Evolutionary conservation across 2,888 invertebrate genomes (phyloP).

Genomic region (Perizoma flavofasciatum): DNA sequence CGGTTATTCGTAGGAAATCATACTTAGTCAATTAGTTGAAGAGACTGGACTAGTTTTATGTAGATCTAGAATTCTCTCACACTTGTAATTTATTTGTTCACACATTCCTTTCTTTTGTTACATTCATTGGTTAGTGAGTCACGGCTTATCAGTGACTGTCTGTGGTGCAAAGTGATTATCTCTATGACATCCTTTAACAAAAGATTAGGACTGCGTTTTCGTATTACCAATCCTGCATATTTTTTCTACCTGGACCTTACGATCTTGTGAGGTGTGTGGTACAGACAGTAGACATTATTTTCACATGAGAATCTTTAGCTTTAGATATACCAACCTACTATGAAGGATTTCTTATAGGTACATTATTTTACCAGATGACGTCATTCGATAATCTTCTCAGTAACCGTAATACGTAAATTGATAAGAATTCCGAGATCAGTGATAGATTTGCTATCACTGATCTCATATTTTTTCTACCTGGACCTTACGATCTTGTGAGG

Average conservation of each 20-base stretch:
- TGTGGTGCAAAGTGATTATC: conserved; percentile 29
- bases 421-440: conserved; percentile 27
- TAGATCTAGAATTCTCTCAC: conserved; percentile 52
- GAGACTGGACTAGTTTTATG: conserved; percentile 39
- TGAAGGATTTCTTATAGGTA: neutral
- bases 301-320: too few relatives aligned
- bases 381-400: neutral
- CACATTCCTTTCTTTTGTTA: conserved; percentile 43
- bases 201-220: conserved; percentile 21
- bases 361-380: neutral
- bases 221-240: neutral
- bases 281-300: too few relatives aligned
- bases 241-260: conserved; percentile 3
- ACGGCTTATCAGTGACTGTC: conserved; percentile 32
- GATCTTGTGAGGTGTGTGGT: too few relatives aligned
- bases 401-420: conserved; percentile 17
- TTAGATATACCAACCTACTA: too few relatives aligned
- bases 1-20: conserved; percentile 49
- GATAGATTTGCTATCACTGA: too few relatives aligned
- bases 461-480: conserved; percentile 9
- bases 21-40: conserved; percentile 67
- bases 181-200: conserved; percentile 20
- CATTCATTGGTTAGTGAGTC: conserved; percentile 38
- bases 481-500: neutral
- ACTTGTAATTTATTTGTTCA: conserved; percentile 55